A percentile compares a stretch with the other conserved stretches of the same genome.
Conservation (phyloP, 64 coral and sea anemone genomes). For the Pocillopora damicornis region DNA sequence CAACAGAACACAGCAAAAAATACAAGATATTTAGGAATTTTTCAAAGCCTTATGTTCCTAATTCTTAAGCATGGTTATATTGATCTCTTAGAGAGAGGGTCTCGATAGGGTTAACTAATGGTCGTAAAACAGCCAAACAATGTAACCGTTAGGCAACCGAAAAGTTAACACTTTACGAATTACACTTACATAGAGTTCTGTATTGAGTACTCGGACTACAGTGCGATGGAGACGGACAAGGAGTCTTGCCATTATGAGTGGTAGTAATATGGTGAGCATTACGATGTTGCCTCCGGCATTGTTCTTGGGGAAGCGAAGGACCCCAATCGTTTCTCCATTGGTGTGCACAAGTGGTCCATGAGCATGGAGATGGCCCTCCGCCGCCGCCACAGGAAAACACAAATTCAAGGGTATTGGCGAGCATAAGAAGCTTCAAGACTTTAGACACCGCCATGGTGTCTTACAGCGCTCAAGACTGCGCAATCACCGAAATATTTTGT, state of each 20-base stretch:
- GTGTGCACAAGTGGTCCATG: conserved; percentile 56
- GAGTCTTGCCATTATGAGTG: conserved; percentile 43
- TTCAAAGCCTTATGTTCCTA: too few species aligned
- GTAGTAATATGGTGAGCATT: conserved; percentile 34
- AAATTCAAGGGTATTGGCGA: neutral
- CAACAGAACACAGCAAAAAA: too few species aligned
- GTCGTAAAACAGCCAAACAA: too few species aligned
- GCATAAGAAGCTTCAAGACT: neutral
- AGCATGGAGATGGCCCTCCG: conserved; percentile 46
- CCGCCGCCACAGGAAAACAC: conserved; percentile 1
- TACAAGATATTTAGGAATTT: too few species aligned
- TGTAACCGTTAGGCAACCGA: too few species aligned
- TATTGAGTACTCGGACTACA: conserved; percentile 8
- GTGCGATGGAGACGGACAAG: conserved; percentile 26
- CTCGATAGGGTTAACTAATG: too few species aligned
- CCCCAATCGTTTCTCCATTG: conserved; percentile 79
- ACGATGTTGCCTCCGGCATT: conserved; percentile 35
- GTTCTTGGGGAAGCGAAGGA: conserved; percentile 32
- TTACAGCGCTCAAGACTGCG: too few species aligned
- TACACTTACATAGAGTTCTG: conserved; percentile 51
- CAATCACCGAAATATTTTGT: neutral
- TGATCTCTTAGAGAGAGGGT: too few species aligned
- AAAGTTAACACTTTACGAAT: neutral
- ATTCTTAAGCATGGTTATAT: too few species aligned
- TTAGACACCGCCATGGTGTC: neutral